Base-by-base conservation (phyloP, 2,888 invertebrate genomes). In the Xylota segnis region DNA sequence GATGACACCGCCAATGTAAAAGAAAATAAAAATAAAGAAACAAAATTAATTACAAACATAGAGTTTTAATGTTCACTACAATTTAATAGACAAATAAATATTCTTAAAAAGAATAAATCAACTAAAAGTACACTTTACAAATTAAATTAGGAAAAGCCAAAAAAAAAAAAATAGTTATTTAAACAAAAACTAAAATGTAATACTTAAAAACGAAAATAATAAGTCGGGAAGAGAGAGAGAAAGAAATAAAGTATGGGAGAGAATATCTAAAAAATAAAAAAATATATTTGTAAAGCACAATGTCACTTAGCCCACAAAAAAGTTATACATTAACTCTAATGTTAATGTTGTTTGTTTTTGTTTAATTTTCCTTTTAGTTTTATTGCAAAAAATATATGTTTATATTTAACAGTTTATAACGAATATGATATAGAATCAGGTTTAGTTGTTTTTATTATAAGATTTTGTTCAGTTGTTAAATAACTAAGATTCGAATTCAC, bases 401-500 rank as follows among this genome's bases (percentile, higher is more conserved):
- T 84, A 47, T 71, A 70, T 84, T 84, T 75, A 84, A 79, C 84
- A 75, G 72, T 72, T 75, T 59, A 59, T 76, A 79, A 84, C 75
- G 81, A 79, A 79, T 79, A 66, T 65, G 50, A 79, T 81, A 83
- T 78, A 83, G 72, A 77, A 66, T 74, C 77, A 78, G 54, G 72
- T 83, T 63, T 70, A 32, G 45, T 71, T 58, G 4, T 34, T 32
- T 56, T 47, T 58, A 45, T 52, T 66, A 56, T 78, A 56, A 34
- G 18, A 23, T 27, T 59, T 71, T 72, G 27, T 74, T 29, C 50
- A 34, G 32, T 68, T 18, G 37, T 72, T 78, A 70, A 74, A 76
- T 72, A 86, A 86, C 82, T 86, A 86, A 86, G 72, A 86, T 86
- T 86, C 82, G 77, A 82, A 77, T 82, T 81, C 59, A 84, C 71